phyloP scores from a whole-genome alignment of 2,797 vertebrate species.

The Poeciliopsis infans region DNA sequence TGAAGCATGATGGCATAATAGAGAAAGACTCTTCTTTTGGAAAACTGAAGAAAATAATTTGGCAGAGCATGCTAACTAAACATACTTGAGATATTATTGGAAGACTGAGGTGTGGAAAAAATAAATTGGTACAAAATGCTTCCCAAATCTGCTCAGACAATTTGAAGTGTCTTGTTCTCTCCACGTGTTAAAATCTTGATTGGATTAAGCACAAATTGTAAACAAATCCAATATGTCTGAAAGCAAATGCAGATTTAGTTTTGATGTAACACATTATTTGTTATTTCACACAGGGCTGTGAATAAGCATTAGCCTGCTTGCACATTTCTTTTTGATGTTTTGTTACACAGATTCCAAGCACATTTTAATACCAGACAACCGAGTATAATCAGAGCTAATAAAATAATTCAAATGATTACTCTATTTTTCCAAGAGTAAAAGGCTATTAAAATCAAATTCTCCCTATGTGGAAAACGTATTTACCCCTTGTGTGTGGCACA shows the following conservation, averaged over 20 bases:
- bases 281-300: conserved; percentile 1
- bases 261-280: neutral
- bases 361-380: neutral
- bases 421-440: neutral
- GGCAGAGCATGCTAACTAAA: neutral
- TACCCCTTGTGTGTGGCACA: neutral
- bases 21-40: conserved; percentile 24
- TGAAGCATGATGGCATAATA: neutral
- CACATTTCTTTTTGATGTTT: neutral
- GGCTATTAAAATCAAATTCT: neutral
- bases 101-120: neutral
- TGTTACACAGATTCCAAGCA: neutral
- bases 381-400: conserved; percentile 1
- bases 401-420: neutral
- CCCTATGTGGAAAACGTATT: neutral
- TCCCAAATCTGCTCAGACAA: neutral
- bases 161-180: neutral
- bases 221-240: neutral
- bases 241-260: neutral
- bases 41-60: conserved; percentile 25
- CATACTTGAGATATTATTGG: neutral
- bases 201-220: neutral
- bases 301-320: neutral
- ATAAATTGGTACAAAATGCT: neutral
- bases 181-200: neutral